Evolutionary conservation across 2,113 vertebrate genomes (phyloP).

Genomic region (Vanacampus margaritifer): DNA sequence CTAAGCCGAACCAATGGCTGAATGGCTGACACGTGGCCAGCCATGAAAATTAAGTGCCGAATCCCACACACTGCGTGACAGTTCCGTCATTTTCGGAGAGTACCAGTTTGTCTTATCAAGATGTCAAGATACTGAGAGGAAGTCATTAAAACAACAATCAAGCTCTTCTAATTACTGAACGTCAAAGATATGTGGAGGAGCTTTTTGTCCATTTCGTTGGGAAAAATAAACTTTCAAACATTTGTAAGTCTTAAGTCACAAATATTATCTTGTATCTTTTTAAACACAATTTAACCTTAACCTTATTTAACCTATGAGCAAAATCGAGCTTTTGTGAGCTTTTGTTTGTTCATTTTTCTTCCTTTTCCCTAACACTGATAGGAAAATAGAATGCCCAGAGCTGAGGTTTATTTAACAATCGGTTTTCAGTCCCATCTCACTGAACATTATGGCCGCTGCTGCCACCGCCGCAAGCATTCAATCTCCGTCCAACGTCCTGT

Average conservation of each 20-base stretch:
- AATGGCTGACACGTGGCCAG: no score
- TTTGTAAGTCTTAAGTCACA: not conserved
- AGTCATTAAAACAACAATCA: slow-evolving; percentile 66
- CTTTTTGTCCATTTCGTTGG: slow-evolving; percentile 23
- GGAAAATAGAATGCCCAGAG: not conserved
- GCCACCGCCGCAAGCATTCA: slow-evolving; percentile 4
- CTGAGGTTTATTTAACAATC: not conserved
- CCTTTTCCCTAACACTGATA: not conserved
- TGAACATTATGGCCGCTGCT: not conserved
- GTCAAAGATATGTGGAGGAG: slow-evolving; percentile 31
- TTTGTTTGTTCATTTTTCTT: not conserved
- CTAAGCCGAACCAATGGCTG: no score
- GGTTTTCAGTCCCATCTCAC: not conserved
- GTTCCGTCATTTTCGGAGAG: no score
- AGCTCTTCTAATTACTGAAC: slow-evolving; percentile 63
- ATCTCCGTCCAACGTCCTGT: not conserved
- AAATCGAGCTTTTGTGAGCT: not conserved
- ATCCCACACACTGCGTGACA: no score
- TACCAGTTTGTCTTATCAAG: slow-evolving; percentile 9
- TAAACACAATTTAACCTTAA: not conserved
- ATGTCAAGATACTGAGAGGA: slow-evolving; percentile 45
- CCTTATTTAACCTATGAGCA: not conserved
- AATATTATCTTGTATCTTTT: no score
- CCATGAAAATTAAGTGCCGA: no score
- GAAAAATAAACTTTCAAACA: not conserved